These are phyloP conservation scores for Neocloeon triangulifer DNA, from an alignment of 1,140 invertebrate genomes.

Conservation along the genomic window DNA sequence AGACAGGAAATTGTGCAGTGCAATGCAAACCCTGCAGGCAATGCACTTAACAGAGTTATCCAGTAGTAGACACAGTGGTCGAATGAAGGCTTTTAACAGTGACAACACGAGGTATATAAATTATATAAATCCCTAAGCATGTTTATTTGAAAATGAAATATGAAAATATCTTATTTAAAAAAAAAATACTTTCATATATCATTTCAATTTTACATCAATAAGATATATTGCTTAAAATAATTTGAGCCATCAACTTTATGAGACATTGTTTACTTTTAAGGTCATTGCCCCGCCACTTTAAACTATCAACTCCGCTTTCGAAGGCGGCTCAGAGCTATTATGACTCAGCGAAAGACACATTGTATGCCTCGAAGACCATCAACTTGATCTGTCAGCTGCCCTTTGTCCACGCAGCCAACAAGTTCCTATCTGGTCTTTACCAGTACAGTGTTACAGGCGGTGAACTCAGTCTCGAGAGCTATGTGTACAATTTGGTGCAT, in stretches of 20 bases:
- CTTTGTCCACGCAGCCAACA: slow-evolving; percentile 62
- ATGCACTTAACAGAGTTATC: slow-evolving; percentile 65
- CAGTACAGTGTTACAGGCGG: slow-evolving; percentile 26
- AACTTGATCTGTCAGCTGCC: slow-evolving; percentile 75
- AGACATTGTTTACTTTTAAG: no score
- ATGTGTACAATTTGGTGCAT: slow-evolving; percentile 87
- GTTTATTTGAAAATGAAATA: no score
- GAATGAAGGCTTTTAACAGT: neutral
- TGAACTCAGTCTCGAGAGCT: slow-evolving; percentile 65
- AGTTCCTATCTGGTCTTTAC: slow-evolving; percentile 70
- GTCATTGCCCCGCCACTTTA: slow-evolving; percentile 69
- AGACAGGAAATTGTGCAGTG: slow-evolving; percentile 74
- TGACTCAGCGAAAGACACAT: slow-evolving; percentile 76
- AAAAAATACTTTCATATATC: no score
- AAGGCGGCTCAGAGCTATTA: slow-evolving; percentile 59
- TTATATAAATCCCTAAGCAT: no score
- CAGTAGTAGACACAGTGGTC: slow-evolving; percentile 28
- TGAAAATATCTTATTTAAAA: no score
- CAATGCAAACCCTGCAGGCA: slow-evolving; percentile 83
- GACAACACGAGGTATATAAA: neutral
- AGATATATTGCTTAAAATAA: no score
- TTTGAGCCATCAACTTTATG: no score
- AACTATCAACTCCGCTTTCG: slow-evolving; percentile 46
- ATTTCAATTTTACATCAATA: no score
- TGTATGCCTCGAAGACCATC: slow-evolving; percentile 90